Conservation (phyloP, 2,888 invertebrate genomes). For the Caenorhabditis wallacei region DNA sequence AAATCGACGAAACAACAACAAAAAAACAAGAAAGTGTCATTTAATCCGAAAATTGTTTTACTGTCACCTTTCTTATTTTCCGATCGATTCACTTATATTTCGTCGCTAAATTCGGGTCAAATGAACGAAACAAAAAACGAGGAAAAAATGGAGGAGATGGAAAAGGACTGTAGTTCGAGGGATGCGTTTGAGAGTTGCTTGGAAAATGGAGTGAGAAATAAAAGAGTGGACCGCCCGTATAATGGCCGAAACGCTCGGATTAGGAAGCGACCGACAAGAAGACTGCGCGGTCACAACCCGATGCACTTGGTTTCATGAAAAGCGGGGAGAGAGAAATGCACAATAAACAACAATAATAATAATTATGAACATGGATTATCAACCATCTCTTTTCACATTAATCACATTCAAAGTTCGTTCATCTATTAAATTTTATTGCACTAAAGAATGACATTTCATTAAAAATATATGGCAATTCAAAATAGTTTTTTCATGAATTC, state of each 20-base stretch:
- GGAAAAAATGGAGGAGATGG: not conserved
- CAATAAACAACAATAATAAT: conserved; percentile 41
- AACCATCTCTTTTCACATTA: conserved; percentile 31
- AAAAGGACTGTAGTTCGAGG: conserved; percentile 15
- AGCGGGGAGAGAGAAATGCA: conserved; percentile 1
- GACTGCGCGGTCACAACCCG: conserved; percentile 46
- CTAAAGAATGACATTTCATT: not conserved
- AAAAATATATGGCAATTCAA: conserved; percentile 10
- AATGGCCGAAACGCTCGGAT: conserved; percentile 58
- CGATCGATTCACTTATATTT: conserved; percentile 49
- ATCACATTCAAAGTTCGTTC: not conserved
- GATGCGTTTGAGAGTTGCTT: conserved; percentile 15
- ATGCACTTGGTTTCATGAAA: conserved; percentile 46
- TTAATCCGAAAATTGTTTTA: conserved; percentile 56
- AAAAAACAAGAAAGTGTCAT: conserved; percentile 31
- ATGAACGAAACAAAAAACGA: conserved; percentile 22
- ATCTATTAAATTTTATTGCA: conserved; percentile 16
- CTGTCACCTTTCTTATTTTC: conserved; percentile 16
- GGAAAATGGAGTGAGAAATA: conserved; percentile 24
- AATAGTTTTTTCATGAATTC: too few relatives aligned
- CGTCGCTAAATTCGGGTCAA: conserved; percentile 52
- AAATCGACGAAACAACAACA: conserved; percentile 15
- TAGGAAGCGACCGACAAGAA: conserved; percentile 44
- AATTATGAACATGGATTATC: conserved; percentile 51
- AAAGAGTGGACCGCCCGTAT: conserved; percentile 43